Conservation (phyloP, 2,797 vertebrate species). For the Lepus oiostolus region DNA sequence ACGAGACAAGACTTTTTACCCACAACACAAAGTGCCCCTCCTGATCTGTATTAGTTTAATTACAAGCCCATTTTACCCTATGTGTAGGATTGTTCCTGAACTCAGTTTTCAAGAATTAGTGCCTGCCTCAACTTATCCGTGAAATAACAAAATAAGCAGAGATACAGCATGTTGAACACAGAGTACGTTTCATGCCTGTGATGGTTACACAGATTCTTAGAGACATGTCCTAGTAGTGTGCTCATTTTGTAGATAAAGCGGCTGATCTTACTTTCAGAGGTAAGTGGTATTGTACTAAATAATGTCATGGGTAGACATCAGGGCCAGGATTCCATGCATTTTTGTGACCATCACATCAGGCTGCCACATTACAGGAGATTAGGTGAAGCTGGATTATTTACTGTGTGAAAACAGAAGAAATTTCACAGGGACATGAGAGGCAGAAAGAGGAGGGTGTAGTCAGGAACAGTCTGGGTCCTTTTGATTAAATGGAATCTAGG, state of each 20-base stretch:
- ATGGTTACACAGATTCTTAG: not conserved
- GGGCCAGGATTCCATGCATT: not conserved
- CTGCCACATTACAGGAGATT: not conserved
- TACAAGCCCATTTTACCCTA: too few species aligned
- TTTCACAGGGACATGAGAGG: not conserved
- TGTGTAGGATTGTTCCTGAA: too few species aligned
- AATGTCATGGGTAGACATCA: not conserved
- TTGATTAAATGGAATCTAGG: too few species aligned
- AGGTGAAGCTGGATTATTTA: not conserved
- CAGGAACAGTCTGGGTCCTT: not conserved
- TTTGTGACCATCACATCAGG: not conserved
- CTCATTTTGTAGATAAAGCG: not conserved
- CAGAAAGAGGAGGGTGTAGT: not conserved
- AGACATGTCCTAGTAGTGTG: not conserved
- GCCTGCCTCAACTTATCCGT: not conserved
- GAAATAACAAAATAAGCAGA: not conserved
- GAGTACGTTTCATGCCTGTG: not conserved
- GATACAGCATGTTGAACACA: not conserved
- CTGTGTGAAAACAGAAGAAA: not conserved
- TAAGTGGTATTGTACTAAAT: not conserved
- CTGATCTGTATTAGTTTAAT: too few species aligned
- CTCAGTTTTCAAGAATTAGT: not conserved
- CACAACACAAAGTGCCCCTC: too few species aligned
- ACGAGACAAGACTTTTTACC: too few species aligned
- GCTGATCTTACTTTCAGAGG: not conserved